Evolutionary conservation across 30 jellyfish, hydroid and myxozoan species (phyloP).

Genomic region (Hydra vulgaris): DNA sequence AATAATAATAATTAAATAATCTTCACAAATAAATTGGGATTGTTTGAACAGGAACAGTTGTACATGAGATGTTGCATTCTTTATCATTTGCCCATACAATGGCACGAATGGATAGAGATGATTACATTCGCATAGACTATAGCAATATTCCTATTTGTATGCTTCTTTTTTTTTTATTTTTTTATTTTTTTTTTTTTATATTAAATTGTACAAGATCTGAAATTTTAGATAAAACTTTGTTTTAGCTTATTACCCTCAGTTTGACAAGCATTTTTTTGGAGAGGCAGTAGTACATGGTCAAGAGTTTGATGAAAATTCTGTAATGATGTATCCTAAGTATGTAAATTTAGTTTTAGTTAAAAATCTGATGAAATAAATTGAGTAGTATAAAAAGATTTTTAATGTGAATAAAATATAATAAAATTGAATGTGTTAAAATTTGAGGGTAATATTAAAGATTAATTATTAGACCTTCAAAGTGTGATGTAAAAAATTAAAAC

Average conservation of each 20-base stretch:
- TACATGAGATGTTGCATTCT: background rate
- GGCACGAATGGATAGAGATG: background rate
- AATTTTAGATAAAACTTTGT: background rate
- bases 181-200: too few species aligned
- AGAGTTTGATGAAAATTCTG: background rate
- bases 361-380: too few species aligned
- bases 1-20: too few species aligned
- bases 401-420: too few species aligned
- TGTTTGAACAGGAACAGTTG: background rate
- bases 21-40: too few species aligned
- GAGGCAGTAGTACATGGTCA: slow-evolving; percentile 7
- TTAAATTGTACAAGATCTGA: too few species aligned
- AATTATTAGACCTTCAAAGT: too few species aligned
- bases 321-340: slow-evolving; percentile 9
- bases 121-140: background rate
- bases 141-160: background rate
- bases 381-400: too few species aligned
- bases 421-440: too few species aligned
- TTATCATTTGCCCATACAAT: background rate
- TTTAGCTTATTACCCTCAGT: background rate
- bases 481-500: too few species aligned
- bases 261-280: background rate
- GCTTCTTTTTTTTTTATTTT: background rate
- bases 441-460: too few species aligned
- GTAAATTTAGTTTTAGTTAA: background rate